A percentile compares a stretch with the other conserved stretches of the same genome.
phyloP scores from a whole-genome alignment of 1,140 invertebrate species.

The Procambarus virginalis region DNA sequence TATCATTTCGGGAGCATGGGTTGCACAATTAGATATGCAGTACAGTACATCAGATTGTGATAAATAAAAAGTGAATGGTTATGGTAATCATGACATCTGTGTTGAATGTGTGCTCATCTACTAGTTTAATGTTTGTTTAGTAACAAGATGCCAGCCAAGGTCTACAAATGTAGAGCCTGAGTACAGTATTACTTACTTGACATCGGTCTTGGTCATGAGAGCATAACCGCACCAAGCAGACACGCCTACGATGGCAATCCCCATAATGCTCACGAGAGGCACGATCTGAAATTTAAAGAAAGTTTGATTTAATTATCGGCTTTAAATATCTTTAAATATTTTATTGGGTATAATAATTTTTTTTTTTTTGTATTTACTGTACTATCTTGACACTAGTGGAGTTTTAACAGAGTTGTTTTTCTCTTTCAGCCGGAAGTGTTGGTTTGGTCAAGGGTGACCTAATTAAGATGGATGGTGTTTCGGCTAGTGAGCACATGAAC shows the following conservation, averaged over 20 bases:
- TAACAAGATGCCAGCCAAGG: too few relatives aligned
- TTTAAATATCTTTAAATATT: not conserved
- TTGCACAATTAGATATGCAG: too few relatives aligned
- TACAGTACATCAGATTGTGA: too few relatives aligned
- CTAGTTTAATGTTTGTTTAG: too few relatives aligned
- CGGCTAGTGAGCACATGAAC: conserved; percentile 57
- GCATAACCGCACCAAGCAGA: conserved; percentile 28
- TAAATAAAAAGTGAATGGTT: too few relatives aligned
- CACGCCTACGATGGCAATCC: conserved; percentile 36
- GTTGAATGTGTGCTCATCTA: too few relatives aligned
- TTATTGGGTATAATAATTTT: not conserved
- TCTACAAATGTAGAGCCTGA: too few relatives aligned
- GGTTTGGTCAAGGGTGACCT: conserved; percentile 55
- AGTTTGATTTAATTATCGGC: not conserved
- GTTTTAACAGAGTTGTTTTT: conserved; percentile 16
- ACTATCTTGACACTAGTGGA: not conserved
- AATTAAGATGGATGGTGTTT: conserved; percentile 57
- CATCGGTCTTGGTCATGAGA: conserved; percentile 48
- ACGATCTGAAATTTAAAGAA: conserved; percentile 33
- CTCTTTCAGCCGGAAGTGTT: conserved; percentile 56
- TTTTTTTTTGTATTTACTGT: not conserved
- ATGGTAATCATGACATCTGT: too few relatives aligned
- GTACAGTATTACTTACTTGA: conserved; percentile 43
- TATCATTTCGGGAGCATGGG: too few relatives aligned
- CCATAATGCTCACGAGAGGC: conserved; percentile 50